Evolutionary conservation across 2,888 invertebrate species (phyloP), one percentile per base, ranked within the genome.

Genomic region (Myathropa florea): DNA sequence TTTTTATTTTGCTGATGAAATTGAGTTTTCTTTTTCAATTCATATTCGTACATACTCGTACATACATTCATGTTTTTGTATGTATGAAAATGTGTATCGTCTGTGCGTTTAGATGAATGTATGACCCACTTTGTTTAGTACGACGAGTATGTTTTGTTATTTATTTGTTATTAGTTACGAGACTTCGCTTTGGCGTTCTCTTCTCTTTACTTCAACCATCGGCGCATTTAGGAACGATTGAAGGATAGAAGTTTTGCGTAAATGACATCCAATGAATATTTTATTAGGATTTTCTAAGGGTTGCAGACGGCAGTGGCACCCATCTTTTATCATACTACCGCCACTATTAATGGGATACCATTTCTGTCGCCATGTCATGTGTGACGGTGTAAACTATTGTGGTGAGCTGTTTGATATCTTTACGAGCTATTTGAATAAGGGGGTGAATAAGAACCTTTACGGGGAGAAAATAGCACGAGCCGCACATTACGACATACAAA

Each of bases 221-320:
- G 73, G 73, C 68, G 36, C 72, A 64, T 78, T 78, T 72, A 65
- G 65, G 65, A 65, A 53, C 72, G 72, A 72, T 72, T 79, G 59
- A 65, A 60, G 57, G 72, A 72, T 72, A 53, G 24, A 33, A 71
- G 46, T 65, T 65, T 65, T 65, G 65, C 79, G 64, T 72, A 65
- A 65, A 84, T 84, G 55, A 65, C 75, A 80, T 80, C 65, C 84
- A 80, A 84, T 84, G 85, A 81, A 85, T 75, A 80, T 75, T 84
- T 85, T 85, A 85, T 70, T 85, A 67, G 71, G 24, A 60, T 39
- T 73, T 73, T 68, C 23, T 55, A 23, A 23, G 46, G 55, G 7
- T 26, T 65, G 12, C 46, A 6, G 65, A 67, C 64, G 71, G 63
- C 61, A 68, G 55, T 73, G 68, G 63, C 73, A 78, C 61, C 72